Evolutionary conservation across 1,140 invertebrate genomes (phyloP), one percentile per base, ranked within the genome.

Genomic region (Microplitis mediator): DNA sequence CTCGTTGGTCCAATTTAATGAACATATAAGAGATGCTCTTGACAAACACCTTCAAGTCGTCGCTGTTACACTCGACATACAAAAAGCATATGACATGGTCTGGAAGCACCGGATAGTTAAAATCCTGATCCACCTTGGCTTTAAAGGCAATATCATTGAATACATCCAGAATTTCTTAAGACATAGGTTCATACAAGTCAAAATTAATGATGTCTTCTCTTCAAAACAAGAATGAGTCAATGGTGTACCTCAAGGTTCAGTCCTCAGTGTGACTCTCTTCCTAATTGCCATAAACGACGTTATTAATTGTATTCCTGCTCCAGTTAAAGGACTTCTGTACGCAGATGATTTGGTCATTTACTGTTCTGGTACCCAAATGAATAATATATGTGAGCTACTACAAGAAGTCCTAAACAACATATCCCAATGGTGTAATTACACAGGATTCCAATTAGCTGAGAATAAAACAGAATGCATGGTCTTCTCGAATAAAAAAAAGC

Each of bases 11-110:
- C 50, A 35, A 4, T 4, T 70, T 13, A 4, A 61, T 6, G 35
- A 5, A 9, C 0, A 50, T 9, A 62, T 62, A 1, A 54, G 54
- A 39, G 36, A 69, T 14, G 67, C 32, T 11, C 16, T 60, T 4
- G 36, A 14, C 16, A 61, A 70, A 23, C 68, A 70, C 45, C 13
- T 70, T 2, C 2, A 50, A 8, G 3, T 50, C 2, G 54, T 50
- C 31, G 31, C 58, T 23, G 13, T 31, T 9, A 51, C 3, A n/a
- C n/a, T n/a, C n/a, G n/a, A n/a, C n/a, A n/a, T n/a, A n/a, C n/a
- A n/a, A n/a, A n/a, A n/a, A n/a, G n/a, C n/a, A n/a, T 70, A 62
- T 31, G 68, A 70, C n/a, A 70, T 61, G 58, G 58, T 56, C 3
- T 61, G 58, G 68, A 23, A 16, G 50, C 14, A 58, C 8, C 45